Evolutionary conservation across 2,113 vertebrate genomes (phyloP).

Genomic region (Ailurus styani): DNA sequence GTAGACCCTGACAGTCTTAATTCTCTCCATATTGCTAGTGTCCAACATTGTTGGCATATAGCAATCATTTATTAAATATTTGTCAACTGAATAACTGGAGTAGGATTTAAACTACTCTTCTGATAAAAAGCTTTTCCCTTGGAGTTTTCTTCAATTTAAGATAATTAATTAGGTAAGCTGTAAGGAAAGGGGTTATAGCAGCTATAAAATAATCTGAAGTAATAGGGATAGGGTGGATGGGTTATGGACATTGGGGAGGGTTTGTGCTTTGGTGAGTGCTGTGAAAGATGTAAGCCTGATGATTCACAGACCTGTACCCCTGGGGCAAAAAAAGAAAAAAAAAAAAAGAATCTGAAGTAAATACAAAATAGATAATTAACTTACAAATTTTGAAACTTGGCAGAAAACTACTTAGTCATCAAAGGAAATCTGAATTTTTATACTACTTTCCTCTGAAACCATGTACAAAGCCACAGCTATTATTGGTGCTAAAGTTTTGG

Average conservation of each 20-base stretch:
- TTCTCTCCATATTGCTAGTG: not conserved
- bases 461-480: not conserved
- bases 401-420: not conserved
- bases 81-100: not conserved
- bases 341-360: not conserved
- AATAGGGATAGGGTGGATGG: too few relatives aligned
- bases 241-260: too few relatives aligned
- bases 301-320: too few relatives aligned
- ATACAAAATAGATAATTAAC: not conserved
- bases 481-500: not conserved
- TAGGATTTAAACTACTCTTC: not conserved
- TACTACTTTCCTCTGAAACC: not conserved
- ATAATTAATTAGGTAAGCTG: not conserved
- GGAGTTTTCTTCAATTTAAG: constrained; percentile 7
- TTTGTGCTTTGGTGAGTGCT: too few relatives aligned
- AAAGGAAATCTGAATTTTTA: not conserved
- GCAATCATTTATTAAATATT: not conserved
- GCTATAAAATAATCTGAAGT: not conserved
- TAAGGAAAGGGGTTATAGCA: not conserved
- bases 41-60: not conserved
- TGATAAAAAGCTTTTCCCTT: not conserved
- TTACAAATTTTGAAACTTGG: not conserved
- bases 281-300: too few relatives aligned
- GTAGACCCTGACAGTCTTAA: not conserved
- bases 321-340: too few relatives aligned